These are phyloP conservation scores for Serilophus lunatus DNA, from an alignment of 2,113 vertebrate genomes.

Conservation along the genomic window DNA sequence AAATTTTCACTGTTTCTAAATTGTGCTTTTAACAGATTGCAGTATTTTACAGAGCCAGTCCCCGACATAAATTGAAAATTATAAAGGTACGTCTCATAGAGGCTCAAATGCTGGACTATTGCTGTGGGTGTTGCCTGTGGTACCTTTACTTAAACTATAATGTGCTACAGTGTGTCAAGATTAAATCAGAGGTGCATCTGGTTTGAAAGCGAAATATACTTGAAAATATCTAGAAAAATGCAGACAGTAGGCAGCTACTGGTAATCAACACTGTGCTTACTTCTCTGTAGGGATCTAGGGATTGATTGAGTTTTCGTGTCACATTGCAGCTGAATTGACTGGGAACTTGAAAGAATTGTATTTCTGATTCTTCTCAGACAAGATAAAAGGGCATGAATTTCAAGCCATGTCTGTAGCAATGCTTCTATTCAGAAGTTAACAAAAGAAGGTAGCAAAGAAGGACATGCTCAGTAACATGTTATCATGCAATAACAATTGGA, in stretches of 20 bases:
- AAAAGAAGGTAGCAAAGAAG: neutral
- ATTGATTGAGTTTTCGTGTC: neutral
- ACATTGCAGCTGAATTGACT: neutral
- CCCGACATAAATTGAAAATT: slow-evolving; percentile 96
- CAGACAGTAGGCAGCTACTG: neutral
- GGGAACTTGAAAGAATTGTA: neutral
- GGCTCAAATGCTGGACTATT: neutral
- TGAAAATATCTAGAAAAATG: neutral
- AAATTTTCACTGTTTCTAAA: neutral
- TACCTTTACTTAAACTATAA: neutral
- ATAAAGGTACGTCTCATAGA: slow-evolving; percentile 83
- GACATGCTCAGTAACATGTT: neutral
- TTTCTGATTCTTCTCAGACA: neutral
- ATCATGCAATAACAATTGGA: neutral
- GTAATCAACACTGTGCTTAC: neutral
- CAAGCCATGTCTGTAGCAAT: neutral
- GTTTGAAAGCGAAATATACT: neutral
- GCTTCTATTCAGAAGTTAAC: neutral
- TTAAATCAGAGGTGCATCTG: neutral
- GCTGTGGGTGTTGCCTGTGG: neutral
- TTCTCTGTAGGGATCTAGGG: neutral
- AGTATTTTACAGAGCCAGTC: slow-evolving; percentile 96
- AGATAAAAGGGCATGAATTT: neutral
- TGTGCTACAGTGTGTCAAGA: neutral
- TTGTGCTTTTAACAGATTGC: slow-evolving; percentile 75